phyloP scores from a whole-genome alignment of 2,888 invertebrate genomes.

The Eledona agricola region DNA sequence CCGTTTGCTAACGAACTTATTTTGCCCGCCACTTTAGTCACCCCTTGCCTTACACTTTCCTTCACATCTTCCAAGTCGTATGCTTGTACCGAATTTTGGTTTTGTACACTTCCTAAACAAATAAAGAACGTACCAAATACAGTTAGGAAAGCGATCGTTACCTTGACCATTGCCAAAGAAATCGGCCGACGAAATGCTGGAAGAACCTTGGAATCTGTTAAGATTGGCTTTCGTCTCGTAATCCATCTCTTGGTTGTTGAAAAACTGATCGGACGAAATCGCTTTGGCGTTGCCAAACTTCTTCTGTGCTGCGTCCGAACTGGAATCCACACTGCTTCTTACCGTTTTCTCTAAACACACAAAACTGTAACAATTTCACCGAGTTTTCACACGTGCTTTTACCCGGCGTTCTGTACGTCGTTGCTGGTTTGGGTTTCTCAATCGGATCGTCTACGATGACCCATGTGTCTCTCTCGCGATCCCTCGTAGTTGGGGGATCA shows the following conservation, averaged over 20 bases:
- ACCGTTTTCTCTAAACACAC: conserved; percentile 33
- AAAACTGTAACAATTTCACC: neutral
- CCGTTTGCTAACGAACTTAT: conserved; percentile 94
- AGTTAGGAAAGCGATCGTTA: no score
- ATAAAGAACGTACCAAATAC: no score
- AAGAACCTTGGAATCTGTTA: conserved; percentile 88
- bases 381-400: conserved; percentile 5
- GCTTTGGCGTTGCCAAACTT: conserved; percentile 98
- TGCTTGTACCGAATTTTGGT: conserved; percentile 63
- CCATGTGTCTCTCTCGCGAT: conserved; percentile 54
- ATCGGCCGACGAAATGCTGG: conserved; percentile 95
- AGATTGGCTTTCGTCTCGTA: conserved; percentile 69
- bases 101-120: conserved; percentile 37
- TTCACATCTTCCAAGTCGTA: conserved; percentile 95
- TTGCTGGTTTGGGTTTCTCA: conserved; percentile 49
- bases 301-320: conserved; percentile 83
- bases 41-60: conserved; percentile 96
- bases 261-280: conserved; percentile 97
- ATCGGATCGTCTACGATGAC: conserved; percentile 61
- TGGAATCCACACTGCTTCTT: conserved; percentile 43
- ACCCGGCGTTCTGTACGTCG: conserved; percentile 21
- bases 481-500: conserved; percentile 41
- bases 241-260: conserved; percentile 76
- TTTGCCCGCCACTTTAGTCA: conserved; percentile 96
- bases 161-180: conserved; percentile 72